Percentiles rank a stretch among this genome's conserved stretches.
These are phyloP conservation scores for Leucoma salicis DNA, from an alignment of 2,888 invertebrate genomes.

Conservation along the genomic window DNA sequence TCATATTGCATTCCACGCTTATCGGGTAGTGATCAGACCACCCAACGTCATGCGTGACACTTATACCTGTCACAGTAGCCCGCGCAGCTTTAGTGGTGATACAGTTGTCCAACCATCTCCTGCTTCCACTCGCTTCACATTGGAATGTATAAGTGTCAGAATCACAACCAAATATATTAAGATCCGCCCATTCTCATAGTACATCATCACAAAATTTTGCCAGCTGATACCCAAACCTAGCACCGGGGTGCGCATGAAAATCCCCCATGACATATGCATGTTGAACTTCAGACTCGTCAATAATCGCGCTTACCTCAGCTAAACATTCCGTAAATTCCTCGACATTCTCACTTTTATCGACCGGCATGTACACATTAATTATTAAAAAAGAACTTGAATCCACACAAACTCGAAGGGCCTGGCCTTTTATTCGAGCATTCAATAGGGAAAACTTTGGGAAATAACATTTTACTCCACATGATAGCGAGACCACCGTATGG, in stretches of 20 bases:
- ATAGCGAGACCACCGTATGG: not conserved
- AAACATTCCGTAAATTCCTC: not conserved
- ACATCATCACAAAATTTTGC: not conserved
- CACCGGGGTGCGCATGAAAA: not conserved
- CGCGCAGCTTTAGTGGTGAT: constrained; percentile 1
- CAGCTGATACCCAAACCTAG: not conserved
- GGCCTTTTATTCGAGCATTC: not conserved
- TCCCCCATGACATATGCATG: not conserved
- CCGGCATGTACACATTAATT: not conserved
- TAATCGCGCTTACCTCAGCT: not conserved
- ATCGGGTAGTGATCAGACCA: constrained; percentile 4
- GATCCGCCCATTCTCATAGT: not conserved
- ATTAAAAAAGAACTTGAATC: not conserved
- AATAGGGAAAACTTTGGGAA: not conserved
- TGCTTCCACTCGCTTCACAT: constrained; percentile 1
- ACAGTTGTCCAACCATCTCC: constrained; percentile 6
- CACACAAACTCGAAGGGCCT: not conserved
- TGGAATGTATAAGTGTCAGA: not conserved
- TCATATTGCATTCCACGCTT: not conserved
- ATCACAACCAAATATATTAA: not conserved
- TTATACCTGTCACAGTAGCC: not conserved
- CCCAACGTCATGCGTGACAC: not conserved
- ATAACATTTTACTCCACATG: not conserved
- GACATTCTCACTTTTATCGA: not conserved
- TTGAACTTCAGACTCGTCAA: not conserved